phyloP scores from a whole-genome alignment of 2,113 vertebrate species.

The Columba janthina region DNA sequence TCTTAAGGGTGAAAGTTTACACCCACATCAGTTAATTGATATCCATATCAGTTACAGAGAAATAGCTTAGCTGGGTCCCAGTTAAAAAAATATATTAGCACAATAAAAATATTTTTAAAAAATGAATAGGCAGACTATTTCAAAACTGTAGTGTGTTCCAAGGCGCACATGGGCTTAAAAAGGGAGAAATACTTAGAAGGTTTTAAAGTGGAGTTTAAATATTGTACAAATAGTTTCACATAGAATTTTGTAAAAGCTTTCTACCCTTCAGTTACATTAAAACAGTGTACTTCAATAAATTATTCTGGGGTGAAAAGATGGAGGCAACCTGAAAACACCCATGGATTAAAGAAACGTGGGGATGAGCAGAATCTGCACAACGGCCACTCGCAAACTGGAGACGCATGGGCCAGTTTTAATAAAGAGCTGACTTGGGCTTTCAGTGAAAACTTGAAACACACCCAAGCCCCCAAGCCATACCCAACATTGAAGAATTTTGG shows the following conservation, averaged over 20 bases:
- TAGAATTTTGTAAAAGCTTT: neutral
- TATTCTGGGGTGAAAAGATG: neutral
- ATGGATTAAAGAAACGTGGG: neutral
- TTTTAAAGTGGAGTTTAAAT: neutral
- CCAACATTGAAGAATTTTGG: neutral
- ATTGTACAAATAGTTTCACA: neutral
- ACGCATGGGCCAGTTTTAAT: neutral
- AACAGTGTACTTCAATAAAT: neutral
- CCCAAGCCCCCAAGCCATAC: neutral
- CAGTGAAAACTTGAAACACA: neutral
- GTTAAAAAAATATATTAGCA: neutral
- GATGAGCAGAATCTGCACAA: neutral
- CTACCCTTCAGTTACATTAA: neutral
- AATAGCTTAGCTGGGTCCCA: neutral
- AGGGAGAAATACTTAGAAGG: neutral
- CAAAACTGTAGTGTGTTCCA: neutral
- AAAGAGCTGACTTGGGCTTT: neutral
- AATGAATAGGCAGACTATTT: neutral
- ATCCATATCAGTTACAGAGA: neutral
- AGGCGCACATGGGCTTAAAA: neutral
- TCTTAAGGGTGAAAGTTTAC: constrained; percentile 49
- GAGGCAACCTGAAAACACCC: neutral
- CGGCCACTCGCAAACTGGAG: neutral
- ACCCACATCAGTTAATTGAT: neutral
- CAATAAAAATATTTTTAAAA: neutral